Base-by-base conservation (phyloP, 2,113 vertebrate genomes). In the Stictonetta naevosa region DNA sequence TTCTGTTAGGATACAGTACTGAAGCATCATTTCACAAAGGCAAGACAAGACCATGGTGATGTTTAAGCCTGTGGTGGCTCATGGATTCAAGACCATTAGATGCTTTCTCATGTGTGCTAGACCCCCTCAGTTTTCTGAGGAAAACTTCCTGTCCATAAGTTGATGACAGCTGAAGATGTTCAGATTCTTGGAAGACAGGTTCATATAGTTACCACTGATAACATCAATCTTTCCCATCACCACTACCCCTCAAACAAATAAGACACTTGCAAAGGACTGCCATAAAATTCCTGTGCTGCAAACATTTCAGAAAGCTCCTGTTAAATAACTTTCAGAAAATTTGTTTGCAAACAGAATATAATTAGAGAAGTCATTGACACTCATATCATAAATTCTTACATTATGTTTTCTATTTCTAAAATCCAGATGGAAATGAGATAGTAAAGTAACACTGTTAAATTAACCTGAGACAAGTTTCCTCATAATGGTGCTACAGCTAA, bases 251-350 rank as follows among this genome's bases (percentile, higher is more conserved):
- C 36, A 92, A 67, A 59, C 52, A 88, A 83, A 88, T 52, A 83
- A 63, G 53, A 79, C 79, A 60, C 67, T 88, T 83, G 59, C 67
- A 66, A 67, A 13, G 20, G 44, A 83, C 46, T 67, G 85, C 82
- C 73, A 79, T 88, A 84, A 92, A 68, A 17, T 58, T 93, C 58
- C 86, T 6, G 16, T 73, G 67, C 46, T 90, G 44, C 67, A 73
- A 92, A 55, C 19, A 40, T 42, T 91, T 92, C 69, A 83, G 36
- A 94, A 78, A 84, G 36, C 20, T 87, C 21, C 22, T 67, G 13
- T 58, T 95, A 75, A 93, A 90, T 44, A 72, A 40, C 88, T 16
- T 88, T 87, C 20, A 86, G 71, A 86, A 96, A 93, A 95, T 79
- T 6, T 76, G 29, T 76, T 44, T 91, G 63, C 71, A 76, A 92